Evolutionary conservation across 2,797 vertebrate species (phyloP).

Genomic region (Melanotaenia trifasciata): DNA sequence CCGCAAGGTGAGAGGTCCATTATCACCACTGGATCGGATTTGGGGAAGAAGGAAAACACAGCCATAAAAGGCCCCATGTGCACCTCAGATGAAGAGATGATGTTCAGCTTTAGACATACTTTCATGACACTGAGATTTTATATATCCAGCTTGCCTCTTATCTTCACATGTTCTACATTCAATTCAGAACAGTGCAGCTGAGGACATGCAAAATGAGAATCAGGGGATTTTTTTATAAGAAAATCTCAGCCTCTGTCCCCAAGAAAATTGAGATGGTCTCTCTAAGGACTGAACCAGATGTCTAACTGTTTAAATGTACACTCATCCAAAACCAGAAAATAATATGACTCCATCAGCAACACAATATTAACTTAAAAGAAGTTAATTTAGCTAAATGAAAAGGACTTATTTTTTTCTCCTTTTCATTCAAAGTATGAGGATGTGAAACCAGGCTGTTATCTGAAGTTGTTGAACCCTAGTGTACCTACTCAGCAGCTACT

Average conservation of each 20-base stretch:
- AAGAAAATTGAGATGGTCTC: slow-evolving; percentile 51
- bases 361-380: slow-evolving; percentile 2
- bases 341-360: not conserved
- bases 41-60: slow-evolving; percentile 40
- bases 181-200: slow-evolving; percentile 29
- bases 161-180: slow-evolving; percentile 17
- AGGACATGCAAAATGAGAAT: slow-evolving; percentile 51
- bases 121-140: slow-evolving; percentile 14
- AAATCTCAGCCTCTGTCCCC: slow-evolving; percentile 51
- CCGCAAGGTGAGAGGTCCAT: slow-evolving; percentile 56
- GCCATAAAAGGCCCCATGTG: slow-evolving; percentile 57
- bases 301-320: slow-evolving; percentile 23
- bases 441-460: slow-evolving; percentile 50
- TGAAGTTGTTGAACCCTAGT: slow-evolving; percentile 52
- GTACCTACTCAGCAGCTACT: slow-evolving; percentile 52
- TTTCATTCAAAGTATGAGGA: slow-evolving; percentile 24
- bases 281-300: slow-evolving; percentile 54
- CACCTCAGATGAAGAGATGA: slow-evolving; percentile 35
- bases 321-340: slow-evolving; percentile 21
- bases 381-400: not conserved
- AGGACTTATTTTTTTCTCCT: not conserved
- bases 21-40: slow-evolving; percentile 41
- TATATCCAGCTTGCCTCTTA: slow-evolving; percentile 1
- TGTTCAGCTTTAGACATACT: slow-evolving; percentile 26
- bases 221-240: slow-evolving; percentile 44